Percentiles rank a stretch among this genome's conserved stretches.
Conservation (phyloP, 2,888 invertebrate species). For the Meganola albula region DNA sequence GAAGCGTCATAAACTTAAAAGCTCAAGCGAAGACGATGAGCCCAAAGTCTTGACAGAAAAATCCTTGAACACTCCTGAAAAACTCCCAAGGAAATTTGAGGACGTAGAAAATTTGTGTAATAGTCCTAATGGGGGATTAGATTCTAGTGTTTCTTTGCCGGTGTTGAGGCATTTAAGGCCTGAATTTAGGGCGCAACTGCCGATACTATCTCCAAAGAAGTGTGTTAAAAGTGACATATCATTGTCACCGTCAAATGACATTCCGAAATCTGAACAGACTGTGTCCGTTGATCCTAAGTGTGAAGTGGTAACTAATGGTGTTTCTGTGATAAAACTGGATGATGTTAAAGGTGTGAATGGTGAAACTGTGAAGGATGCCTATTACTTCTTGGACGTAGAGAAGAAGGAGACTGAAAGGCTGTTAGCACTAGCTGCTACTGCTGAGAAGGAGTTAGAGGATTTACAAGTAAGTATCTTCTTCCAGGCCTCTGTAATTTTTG, state of each 20-base stretch:
- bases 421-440: constrained; percentile 80
- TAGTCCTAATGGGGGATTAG: constrained; percentile 51
- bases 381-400: constrained; percentile 86
- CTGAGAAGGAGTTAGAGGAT: constrained; percentile 82
- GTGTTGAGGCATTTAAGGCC: constrained; percentile 90
- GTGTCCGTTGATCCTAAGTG: constrained; percentile 44
- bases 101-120: constrained; percentile 44
- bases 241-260: constrained; percentile 56
- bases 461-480: constrained; percentile 54
- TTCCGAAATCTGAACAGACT: constrained; percentile 40
- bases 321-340: constrained; percentile 59
- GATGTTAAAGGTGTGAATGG: constrained; percentile 42
- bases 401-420: constrained; percentile 85
- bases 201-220: constrained; percentile 81
- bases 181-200: constrained; percentile 90
- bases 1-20: constrained; percentile 71
- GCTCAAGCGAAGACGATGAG: constrained; percentile 59
- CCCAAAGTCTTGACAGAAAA: constrained; percentile 60
- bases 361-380: constrained; percentile 81
- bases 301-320: constrained; percentile 41
- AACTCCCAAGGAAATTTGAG: constrained; percentile 47
- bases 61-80: constrained; percentile 57
- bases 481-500: no score
- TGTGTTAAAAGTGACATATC: constrained; percentile 51
- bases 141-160: constrained; percentile 75